A percentile compares a stretch with the other conserved stretches of the same genome.
These are phyloP conservation scores for Ptychobarbus kaznakovi DNA, from an alignment of 2,797 vertebrate genomes.

Conservation along the genomic window DNA sequence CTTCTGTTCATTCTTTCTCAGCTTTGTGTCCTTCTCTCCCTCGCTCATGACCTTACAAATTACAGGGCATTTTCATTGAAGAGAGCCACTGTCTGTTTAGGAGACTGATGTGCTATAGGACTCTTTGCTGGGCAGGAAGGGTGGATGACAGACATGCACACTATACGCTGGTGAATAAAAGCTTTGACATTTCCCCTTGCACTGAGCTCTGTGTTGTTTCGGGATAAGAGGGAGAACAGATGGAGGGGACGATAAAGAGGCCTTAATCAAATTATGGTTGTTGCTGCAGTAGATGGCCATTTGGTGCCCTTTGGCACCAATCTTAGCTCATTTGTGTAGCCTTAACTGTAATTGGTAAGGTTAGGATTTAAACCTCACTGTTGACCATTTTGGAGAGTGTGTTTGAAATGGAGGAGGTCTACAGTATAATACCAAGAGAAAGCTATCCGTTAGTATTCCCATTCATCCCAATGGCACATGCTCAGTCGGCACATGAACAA, in stretches of 20 bases:
- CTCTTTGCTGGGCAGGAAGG: background rate
- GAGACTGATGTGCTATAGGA: slow-evolving; percentile 2
- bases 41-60: slow-evolving; percentile 19
- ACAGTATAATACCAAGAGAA: background rate
- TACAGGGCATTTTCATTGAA: slow-evolving; percentile 35
- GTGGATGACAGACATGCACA: slow-evolving; percentile 54
- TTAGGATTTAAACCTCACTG: background rate
- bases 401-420: background rate
- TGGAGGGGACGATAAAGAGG: slow-evolving; percentile 47
- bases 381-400: background rate
- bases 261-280: slow-evolving; percentile 53
- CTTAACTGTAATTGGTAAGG: slow-evolving; percentile 1
- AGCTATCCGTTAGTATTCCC: background rate
- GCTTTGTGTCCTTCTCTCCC: slow-evolving; percentile 22
- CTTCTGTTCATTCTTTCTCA: slow-evolving; percentile 28
- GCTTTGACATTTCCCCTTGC: slow-evolving; percentile 78
- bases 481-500: background rate
- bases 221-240: slow-evolving; percentile 46
- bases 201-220: slow-evolving; percentile 56
- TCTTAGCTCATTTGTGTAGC: background rate
- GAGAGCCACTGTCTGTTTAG: slow-evolving; percentile 30
- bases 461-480: background rate
- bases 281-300: slow-evolving; percentile 36
- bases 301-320: slow-evolving; percentile 27
- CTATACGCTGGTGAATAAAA: slow-evolving; percentile 80